Percentiles rank a stretch among this genome's conserved stretches.
Conservation (phyloP, 2,797 vertebrate genomes). For the Cottoperca gobio region DNA sequence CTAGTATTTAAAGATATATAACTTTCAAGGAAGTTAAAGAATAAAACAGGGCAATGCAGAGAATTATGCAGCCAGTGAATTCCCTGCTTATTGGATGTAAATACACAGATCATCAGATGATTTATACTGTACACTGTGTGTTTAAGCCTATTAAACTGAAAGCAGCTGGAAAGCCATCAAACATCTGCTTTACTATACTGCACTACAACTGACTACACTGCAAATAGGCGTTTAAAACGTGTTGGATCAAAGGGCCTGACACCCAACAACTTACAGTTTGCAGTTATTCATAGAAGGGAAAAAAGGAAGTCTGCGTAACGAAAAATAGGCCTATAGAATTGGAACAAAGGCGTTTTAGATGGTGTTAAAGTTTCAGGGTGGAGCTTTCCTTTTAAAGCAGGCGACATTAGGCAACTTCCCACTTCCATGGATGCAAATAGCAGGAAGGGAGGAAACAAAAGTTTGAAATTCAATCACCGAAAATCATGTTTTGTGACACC, state of each 20-base stretch:
- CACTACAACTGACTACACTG: too few species aligned
- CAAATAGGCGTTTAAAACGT: neutral
- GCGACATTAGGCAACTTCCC: constrained; percentile 11
- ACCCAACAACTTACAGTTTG: too few species aligned
- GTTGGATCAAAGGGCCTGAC: neutral
- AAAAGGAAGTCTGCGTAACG: neutral
- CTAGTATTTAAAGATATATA: neutral
- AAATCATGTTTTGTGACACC: neutral
- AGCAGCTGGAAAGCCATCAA: neutral
- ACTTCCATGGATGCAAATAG: neutral
- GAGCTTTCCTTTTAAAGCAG: constrained; percentile 26
- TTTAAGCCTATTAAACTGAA: neutral
- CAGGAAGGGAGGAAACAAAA: constrained; percentile 6
- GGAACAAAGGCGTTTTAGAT: constrained; percentile 3
- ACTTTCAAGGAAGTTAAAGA: neutral
- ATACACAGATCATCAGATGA: neutral
- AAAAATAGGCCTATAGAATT: neutral
- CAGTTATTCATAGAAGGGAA: neutral
- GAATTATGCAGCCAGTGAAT: neutral
- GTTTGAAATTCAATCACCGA: neutral
- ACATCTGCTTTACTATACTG: neutral
- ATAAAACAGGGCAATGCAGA: neutral
- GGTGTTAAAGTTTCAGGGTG: constrained; percentile 10
- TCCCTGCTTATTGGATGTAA: neutral
- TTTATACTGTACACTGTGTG: neutral